phyloP scores from a whole-genome alignment of 1,140 invertebrate genomes.

The Megalopta genalis region DNA sequence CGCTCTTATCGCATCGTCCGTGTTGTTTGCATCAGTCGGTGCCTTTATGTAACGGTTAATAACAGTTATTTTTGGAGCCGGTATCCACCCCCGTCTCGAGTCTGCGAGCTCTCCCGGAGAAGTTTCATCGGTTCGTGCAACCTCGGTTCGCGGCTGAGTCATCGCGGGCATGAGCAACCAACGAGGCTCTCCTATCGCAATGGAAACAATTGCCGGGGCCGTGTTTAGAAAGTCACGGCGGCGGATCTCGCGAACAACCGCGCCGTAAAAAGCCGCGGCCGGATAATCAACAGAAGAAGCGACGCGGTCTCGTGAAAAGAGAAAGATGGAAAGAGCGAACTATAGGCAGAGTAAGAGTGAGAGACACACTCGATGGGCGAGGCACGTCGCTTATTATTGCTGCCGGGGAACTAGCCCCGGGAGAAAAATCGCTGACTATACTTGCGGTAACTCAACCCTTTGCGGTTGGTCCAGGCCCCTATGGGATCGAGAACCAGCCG shows the following conservation, averaged over 20 bases:
- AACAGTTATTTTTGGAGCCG: not conserved
- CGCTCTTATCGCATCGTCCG: no score
- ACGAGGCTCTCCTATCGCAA: slow-evolving; percentile 25
- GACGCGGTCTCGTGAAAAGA: not conserved
- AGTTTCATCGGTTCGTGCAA: slow-evolving; percentile 44
- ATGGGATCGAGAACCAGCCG: no score
- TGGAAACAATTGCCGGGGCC: slow-evolving; percentile 26
- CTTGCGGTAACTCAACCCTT: no score
- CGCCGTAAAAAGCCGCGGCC: slow-evolving; percentile 2
- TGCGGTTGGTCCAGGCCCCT: no score
- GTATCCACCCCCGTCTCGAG: not conserved
- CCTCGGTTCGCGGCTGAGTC: slow-evolving; percentile 26
- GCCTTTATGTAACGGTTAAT: no score
- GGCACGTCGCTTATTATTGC: no score
- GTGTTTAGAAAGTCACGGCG: slow-evolving; percentile 3
- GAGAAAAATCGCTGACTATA: no score
- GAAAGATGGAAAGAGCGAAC: no score
- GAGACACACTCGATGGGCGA: no score
- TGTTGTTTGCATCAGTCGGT: no score
- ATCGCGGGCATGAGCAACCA: slow-evolving; percentile 19
- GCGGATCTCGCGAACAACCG: slow-evolving; percentile 12
- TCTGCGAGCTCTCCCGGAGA: slow-evolving; percentile 1
- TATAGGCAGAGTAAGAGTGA: no score
- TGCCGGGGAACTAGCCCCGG: no score
- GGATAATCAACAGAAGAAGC: not conserved